Conservation (phyloP, 2,113 vertebrate species). For the pig (Sus scrofa) region T2T-Sscrofa CM000824.6:62960001-62960500, state of each 20-base stretch:
- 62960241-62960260: background rate
- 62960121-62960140: background rate
- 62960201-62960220: background rate
- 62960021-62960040: background rate
- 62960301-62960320: background rate
- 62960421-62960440: background rate
- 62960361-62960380: conserved; percentile 58
- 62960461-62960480: background rate
- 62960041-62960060: background rate
- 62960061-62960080: background rate
- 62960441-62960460: background rate
- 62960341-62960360: conserved; percentile 70
- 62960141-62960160: background rate
- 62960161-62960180: background rate
- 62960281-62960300: background rate
- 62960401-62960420: conserved; percentile 57
- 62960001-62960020: background rate
- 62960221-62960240: background rate
- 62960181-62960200: background rate
- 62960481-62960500: background rate
- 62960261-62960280: conserved; percentile 44
- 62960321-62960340: conserved; percentile 63
- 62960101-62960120: background rate
- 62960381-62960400: conserved; percentile 1
- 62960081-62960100: background rate